A percentile compares a stretch with the other conserved stretches of the same genome.
phyloP scores from a whole-genome alignment of 2,113 vertebrate species.

The Nannobrachium achirus region DNA sequence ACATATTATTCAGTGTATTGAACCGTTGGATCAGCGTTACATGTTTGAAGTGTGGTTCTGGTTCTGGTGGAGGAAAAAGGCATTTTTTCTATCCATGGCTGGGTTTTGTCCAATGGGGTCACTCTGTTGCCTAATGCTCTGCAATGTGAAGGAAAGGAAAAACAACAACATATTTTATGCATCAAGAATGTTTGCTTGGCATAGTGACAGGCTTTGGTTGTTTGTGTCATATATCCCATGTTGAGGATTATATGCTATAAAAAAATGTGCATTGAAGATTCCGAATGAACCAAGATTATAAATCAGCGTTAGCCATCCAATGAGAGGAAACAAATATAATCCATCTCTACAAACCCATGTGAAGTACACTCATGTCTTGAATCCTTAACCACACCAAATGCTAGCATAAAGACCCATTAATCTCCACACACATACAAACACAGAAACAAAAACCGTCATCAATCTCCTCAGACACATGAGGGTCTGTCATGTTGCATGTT shows the following conservation, averaged over 20 bases:
- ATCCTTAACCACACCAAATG: constrained; percentile 37
- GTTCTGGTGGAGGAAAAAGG: constrained; percentile 15
- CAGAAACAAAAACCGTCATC: neutral
- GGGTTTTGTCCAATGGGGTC: too few species aligned
- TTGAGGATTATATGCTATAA: too few species aligned
- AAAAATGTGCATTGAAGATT: too few species aligned
- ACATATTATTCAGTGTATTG: constrained; percentile 43
- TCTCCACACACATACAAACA: neutral
- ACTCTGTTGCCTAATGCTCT: too few species aligned
- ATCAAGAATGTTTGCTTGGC: too few species aligned
- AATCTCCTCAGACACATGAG: constrained; percentile 36
- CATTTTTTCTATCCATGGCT: constrained; percentile 21
- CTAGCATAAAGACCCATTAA: neutral
- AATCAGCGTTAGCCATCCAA: constrained; percentile 23
- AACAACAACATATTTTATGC: too few species aligned
- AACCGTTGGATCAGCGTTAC: constrained; percentile 50
- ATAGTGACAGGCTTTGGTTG: too few species aligned
- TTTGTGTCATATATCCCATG: too few species aligned
- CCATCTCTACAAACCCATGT: constrained; percentile 45
- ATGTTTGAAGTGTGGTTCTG: constrained; percentile 57
- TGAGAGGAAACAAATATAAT: constrained; percentile 42
- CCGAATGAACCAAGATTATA: constrained; percentile 3
- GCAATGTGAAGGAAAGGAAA: too few species aligned
- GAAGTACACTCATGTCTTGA: constrained; percentile 18
- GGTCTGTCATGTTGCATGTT: constrained; percentile 59